Evolutionary conservation across 2,888 invertebrate genomes (phyloP).

Genomic region (Endotricha flammealis): DNA sequence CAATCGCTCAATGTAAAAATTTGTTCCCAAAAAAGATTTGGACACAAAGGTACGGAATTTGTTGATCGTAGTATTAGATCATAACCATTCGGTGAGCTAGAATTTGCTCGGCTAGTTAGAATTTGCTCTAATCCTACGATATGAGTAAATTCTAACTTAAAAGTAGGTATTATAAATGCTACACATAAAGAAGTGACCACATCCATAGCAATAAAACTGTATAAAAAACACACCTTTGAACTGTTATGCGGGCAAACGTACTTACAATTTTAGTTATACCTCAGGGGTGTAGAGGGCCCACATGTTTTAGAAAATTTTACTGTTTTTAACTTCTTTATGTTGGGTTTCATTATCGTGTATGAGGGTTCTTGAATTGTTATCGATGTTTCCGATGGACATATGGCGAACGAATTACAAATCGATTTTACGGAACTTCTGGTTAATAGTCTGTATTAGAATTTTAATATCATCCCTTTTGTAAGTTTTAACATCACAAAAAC

Average conservation of each 20-base stretch:
- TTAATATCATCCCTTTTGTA: slow-evolving; percentile 5
- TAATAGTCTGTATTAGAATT: slow-evolving; percentile 7
- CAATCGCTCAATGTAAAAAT: no score
- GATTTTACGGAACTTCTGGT: slow-evolving; percentile 24
- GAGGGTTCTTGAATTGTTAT: slow-evolving; percentile 48
- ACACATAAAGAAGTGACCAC: slow-evolving; percentile 11
- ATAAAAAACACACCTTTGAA: slow-evolving; percentile 23
- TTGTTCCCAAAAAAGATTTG: no score
- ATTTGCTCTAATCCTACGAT: no score
- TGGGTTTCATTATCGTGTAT: slow-evolving; percentile 29
- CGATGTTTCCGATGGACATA: slow-evolving; percentile 30
- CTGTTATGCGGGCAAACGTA: slow-evolving; percentile 46
- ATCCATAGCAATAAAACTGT: slow-evolving; percentile 8
- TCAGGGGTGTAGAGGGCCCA: slow-evolving; percentile 49
- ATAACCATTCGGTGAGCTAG: no score
- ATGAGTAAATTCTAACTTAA: no score
- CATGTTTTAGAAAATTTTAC: slow-evolving; percentile 43
- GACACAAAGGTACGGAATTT: no score
- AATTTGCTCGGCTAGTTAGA: no score
- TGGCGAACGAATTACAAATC: slow-evolving; percentile 30
- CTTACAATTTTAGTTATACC: no score
- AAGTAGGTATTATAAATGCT: no score
- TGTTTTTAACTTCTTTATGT: slow-evolving; percentile 39
- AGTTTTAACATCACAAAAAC: background rate
- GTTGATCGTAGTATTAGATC: no score